Evolutionary conservation across 2,888 invertebrate species (phyloP), one percentile per base, ranked within the genome.

Genomic region (Labia minor): DNA sequence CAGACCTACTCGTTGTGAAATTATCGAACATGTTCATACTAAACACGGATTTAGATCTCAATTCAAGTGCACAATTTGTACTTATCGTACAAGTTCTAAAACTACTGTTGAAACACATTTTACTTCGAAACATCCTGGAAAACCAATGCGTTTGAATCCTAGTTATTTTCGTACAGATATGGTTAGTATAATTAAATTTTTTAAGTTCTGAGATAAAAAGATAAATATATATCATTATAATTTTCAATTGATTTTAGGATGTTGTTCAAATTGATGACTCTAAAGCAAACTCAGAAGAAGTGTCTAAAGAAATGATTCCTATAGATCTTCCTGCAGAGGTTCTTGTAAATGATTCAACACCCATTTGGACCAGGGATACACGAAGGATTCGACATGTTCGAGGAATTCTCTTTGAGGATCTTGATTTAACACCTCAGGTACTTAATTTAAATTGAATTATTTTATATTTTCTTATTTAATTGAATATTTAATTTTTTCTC

Each of bases 51-150:
- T 87, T 1, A 85, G 84, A 68, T 81, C 82, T 72, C 89, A 88
- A 70, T 90, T 81, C 75, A 86, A 86, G 72, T 92, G 92, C 73
- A 81, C 81, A 0, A 78, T 86, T 69, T 92, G 92, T 71, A 74
- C 79, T 0, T 88, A 83, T 71, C 81, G 81, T 21, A 78, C 78
- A 0, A 77, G 84, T 0, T 81, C 81, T 1, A 77, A 81, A 21
- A 79, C 81, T 6, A 81, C 81, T 21, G 82, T 88, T 61, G 79
- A 80, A 19, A 81, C 81, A 61, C 89, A 90, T 73, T 82, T 86
- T 69, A 75, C 77, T 1, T 79, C 80, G 11, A 81, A 83, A 2
- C 89, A 89, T 73, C 75, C 82, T 0, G 78, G 74, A 0, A 80
- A 78, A 49, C 71, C 75, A 4, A 72, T 77, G 1, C 76, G 78